Evolutionary conservation across 2,888 invertebrate genomes (phyloP).

Genomic region (Ochropacha duplaris): DNA sequence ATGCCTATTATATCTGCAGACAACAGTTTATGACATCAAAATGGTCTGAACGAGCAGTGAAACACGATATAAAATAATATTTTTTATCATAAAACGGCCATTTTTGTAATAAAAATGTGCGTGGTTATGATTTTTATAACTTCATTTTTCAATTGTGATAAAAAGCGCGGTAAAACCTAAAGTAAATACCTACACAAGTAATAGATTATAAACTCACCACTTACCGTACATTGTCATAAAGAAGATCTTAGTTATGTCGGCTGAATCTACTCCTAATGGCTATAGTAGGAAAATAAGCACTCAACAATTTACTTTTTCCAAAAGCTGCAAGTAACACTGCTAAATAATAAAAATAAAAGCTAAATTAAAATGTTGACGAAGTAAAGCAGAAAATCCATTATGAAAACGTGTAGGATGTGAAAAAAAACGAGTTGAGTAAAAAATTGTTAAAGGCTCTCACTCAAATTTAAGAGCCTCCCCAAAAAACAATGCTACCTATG

Average conservation of each 20-base stretch:
- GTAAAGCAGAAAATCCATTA: slow-evolving; percentile 2
- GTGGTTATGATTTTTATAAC: slow-evolving; percentile 17
- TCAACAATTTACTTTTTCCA: no score
- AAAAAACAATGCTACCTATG: slow-evolving; percentile 24
- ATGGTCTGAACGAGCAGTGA: not conserved
- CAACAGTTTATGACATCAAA: slow-evolving; percentile 20
- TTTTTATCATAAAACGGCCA: slow-evolving; percentile 34
- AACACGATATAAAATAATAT: slow-evolving; percentile 23
- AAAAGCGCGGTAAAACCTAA: not conserved
- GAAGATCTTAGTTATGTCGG: no score
- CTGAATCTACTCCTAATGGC: not conserved
- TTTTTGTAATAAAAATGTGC: slow-evolving; percentile 29
- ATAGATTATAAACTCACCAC: no score
- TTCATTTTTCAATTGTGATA: not conserved
- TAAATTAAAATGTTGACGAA: not conserved
- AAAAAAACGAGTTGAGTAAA: not conserved
- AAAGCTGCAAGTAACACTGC: not conserved
- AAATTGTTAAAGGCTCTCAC: slow-evolving; percentile 5
- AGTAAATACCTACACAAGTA: no score
- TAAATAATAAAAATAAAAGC: no score
- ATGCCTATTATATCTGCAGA: slow-evolving; percentile 15
- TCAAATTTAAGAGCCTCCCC: slow-evolving; percentile 13
- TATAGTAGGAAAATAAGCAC: no score
- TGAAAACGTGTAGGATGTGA: not conserved
- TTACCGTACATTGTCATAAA: no score